Evolutionary conservation across 35 echinoderm and acorn worm genomes (phyloP).

Genomic region (Antedon bifida): DNA sequence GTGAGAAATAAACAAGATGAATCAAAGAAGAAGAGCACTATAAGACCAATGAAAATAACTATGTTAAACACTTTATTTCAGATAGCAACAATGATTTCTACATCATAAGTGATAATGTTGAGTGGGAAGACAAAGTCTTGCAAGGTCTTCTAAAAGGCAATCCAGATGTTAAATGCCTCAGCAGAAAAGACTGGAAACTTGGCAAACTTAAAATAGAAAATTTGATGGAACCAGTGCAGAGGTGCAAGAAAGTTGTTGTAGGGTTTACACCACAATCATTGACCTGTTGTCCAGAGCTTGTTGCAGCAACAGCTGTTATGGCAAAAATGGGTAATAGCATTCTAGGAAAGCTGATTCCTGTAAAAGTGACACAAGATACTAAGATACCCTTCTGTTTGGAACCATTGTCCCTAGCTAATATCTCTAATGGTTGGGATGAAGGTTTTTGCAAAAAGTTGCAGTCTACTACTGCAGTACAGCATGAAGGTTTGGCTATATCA

Average conservation of each 20-base stretch:
- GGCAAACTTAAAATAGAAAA: neutral
- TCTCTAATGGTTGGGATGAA: neutral
- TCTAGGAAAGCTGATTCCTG: neutral
- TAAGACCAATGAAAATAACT: no score
- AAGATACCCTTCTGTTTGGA: neutral
- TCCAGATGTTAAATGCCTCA: neutral
- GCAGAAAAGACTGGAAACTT: neutral
- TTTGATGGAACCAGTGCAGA: neutral
- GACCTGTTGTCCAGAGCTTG: neutral
- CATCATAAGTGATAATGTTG: neutral
- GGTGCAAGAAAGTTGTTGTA: neutral
- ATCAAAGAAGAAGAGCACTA: no score
- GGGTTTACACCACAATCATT: neutral
- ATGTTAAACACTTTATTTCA: no score
- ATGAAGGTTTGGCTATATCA: no score
- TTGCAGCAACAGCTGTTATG: neutral
- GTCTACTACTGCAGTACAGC: no score
- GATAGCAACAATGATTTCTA: no score
- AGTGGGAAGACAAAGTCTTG: neutral
- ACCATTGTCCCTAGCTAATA: neutral
- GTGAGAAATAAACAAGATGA: no score
- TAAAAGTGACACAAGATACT: neutral
- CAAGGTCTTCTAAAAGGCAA: neutral
- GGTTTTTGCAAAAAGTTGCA: neutral
- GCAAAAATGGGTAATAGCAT: neutral